Evolutionary conservation across 2,797 vertebrate species (phyloP).

Genomic region (Artibeus jamaicensis): DNA sequence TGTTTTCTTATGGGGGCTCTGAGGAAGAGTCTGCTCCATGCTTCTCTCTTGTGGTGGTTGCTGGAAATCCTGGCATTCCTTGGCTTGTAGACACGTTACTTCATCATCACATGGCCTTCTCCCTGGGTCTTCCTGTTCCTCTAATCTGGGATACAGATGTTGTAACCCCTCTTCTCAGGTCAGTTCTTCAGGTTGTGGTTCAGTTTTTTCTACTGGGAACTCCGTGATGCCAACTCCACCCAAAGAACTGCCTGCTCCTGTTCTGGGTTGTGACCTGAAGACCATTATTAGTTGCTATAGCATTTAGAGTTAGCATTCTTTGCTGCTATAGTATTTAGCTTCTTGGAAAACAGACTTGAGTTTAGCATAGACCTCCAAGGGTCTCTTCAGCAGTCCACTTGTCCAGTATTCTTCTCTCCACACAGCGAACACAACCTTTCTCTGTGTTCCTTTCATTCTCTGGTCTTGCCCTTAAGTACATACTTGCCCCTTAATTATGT

Average conservation of each 20-base stretch:
- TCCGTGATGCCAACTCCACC: background rate
- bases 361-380: background rate
- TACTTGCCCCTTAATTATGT: background rate
- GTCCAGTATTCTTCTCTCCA: background rate
- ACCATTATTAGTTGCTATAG: background rate
- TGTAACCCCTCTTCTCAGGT: background rate
- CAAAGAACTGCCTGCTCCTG: background rate
- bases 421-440: background rate
- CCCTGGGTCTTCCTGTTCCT: background rate
- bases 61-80: background rate
- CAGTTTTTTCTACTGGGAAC: background rate
- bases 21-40: background rate
- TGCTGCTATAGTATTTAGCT: background rate
- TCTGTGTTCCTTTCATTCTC: background rate
- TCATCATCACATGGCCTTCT: background rate
- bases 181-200: background rate
- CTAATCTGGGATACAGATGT: background rate
- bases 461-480: background rate
- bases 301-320: background rate
- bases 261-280: background rate
- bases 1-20: background rate
- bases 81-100: background rate
- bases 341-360: background rate
- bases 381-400: background rate
- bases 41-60: background rate